Conservation (phyloP, 2,888 invertebrate genomes). For the Margaritifera margaritifera region DNA sequence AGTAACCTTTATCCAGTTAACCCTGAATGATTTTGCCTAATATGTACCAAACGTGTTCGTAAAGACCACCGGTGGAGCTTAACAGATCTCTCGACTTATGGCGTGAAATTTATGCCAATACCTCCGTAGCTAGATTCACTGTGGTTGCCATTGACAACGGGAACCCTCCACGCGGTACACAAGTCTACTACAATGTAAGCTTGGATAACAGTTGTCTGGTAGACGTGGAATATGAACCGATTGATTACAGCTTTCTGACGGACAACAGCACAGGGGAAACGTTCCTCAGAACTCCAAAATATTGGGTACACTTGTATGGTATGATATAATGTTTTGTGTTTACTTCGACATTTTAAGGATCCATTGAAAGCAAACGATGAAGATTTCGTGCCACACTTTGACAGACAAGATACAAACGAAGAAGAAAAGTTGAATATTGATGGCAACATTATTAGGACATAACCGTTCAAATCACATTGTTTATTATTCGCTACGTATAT, state of each 20-base stretch:
- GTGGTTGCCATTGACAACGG: conserved; percentile 42
- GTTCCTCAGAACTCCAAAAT: conserved; percentile 41
- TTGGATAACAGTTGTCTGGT: conserved; percentile 54
- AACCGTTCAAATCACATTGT: too few species aligned
- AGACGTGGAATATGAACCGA: conserved; percentile 33
- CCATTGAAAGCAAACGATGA: too few species aligned
- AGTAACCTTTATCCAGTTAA: too few species aligned
- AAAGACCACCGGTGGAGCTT: conserved; percentile 33
- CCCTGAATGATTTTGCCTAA: not conserved
- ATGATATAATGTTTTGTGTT: not conserved
- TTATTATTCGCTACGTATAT: too few species aligned
- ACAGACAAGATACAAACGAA: too few species aligned
- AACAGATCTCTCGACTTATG: conserved; percentile 31
- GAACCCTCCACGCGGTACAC: conserved; percentile 46
- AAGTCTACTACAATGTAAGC: conserved; percentile 31
- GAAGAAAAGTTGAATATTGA: too few species aligned
- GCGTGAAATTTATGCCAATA: conserved; percentile 34
- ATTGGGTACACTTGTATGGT: conserved; percentile 47
- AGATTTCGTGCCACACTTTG: too few species aligned
- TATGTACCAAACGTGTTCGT: not conserved
- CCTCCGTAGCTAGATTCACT: conserved; percentile 33
- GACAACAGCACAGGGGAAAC: conserved; percentile 39
- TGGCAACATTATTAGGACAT: too few species aligned
- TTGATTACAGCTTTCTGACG: conserved; percentile 29
- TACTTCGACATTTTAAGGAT: too few species aligned